phyloP scores from a whole-genome alignment of 1,140 invertebrate species.

The Formica exsecta region DNA sequence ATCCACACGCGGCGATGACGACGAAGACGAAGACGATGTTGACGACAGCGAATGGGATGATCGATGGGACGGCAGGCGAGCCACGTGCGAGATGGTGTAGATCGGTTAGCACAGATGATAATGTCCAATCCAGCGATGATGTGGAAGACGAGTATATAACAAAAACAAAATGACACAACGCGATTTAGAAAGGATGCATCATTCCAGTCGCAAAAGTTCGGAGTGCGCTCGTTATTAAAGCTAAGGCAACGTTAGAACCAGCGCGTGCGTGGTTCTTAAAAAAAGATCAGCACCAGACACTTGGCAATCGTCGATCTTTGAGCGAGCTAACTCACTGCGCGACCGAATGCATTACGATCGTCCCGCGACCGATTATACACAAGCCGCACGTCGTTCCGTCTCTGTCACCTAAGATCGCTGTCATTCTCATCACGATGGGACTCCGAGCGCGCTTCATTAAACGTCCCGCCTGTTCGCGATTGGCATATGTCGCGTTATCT shows the following conservation, averaged over 20 bases:
- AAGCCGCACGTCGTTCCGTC: slow-evolving; percentile 65
- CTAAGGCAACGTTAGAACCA: background rate
- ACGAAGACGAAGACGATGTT: slow-evolving; percentile 71
- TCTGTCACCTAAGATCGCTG: slow-evolving; percentile 49
- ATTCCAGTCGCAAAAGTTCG: background rate
- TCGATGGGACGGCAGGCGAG: slow-evolving; percentile 66
- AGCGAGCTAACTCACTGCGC: slow-evolving; percentile 56
- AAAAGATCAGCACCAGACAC: slow-evolving; percentile 72
- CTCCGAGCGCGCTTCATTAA: background rate
- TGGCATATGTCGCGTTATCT: background rate
- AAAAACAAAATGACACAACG: slow-evolving; percentile 68
- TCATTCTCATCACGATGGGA: slow-evolving; percentile 49
- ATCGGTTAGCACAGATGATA: background rate
- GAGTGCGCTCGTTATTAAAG: slow-evolving; percentile 13
- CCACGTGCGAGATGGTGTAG: slow-evolving; percentile 58
- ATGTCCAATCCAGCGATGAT: slow-evolving; percentile 40
- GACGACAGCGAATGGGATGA: slow-evolving; percentile 62
- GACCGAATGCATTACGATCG: slow-evolving; percentile 52
- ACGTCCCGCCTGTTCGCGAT: background rate
- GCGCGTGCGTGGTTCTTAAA: background rate
- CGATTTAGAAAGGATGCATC: slow-evolving; percentile 61
- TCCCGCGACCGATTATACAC: slow-evolving; percentile 58
- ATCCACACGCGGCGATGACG: slow-evolving; percentile 61
- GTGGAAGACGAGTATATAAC: slow-evolving; percentile 40
- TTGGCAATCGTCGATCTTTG: slow-evolving; percentile 78